Base-by-base conservation (phyloP, 1,140 invertebrate genomes). In the Euglossa dilemma region DNA sequence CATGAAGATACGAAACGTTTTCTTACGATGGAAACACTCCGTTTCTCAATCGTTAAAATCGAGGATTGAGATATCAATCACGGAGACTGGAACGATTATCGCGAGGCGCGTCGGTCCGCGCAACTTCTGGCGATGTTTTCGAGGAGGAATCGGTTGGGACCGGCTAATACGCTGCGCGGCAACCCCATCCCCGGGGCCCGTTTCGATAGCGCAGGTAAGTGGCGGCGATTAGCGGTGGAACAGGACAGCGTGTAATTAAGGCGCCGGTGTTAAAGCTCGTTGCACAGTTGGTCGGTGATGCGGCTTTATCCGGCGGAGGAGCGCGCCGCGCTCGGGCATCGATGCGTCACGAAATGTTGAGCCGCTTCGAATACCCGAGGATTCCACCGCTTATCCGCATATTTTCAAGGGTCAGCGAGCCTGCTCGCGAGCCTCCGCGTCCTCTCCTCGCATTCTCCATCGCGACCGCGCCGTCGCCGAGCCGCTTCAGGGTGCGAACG, bases 321-420 rank as follows among this genome's bases (percentile, higher is more conserved):
- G 57, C 57, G 75, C 85, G 70, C 74, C 12, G 36, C 71, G 66
- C 57, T 66, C 72, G 85, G n/a, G 72, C 87, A 87, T 80, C 79
- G 86, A 83, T 78, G 71, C 85, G 83, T 72, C 87, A 76, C 87
- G 78, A 87, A 87, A 80, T 36, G 86, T 87, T 50, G 56, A 79
- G 75, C 71, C 63, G 79, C 83, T 78, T 88, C 74, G 84, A 79
- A 88, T 85, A 83, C 83, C 84, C 61, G 56, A 25, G 80, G 56
- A 78, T 88, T 84, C 83, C 83, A 36, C 6, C 36, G 76, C 80
- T 88, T 88, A 88, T 87, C 87, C 87, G 86, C 87, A 85, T 88
- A 85, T 88, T 85, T 88, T 88, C 87, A 88, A 79, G 87, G 87
- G 87, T 88, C 87, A 88, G 66, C 78, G 87, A 88, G 86, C 67